Evolutionary conservation across 92 coral and sea anemone species (phyloP), one percentile per base, ranked within the genome.

Genomic region (Siderastrea radians): DNA sequence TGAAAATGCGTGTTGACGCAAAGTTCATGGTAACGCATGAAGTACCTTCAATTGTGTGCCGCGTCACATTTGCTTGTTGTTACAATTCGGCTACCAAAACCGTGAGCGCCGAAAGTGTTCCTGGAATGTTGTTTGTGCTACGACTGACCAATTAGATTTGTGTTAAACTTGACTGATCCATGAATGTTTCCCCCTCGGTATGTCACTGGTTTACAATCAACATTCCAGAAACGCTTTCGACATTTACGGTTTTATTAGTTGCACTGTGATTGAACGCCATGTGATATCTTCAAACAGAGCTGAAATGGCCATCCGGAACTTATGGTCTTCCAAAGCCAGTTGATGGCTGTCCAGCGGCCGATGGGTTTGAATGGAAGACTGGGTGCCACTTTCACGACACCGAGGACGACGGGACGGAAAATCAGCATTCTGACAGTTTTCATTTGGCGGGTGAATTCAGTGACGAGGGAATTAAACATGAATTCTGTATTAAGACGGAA

Each of bases 381-480:
- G 99, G 99, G 73, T 91, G 75, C 88, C 86, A 98, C 70, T 97
- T 97, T 92, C 98, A 97, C 88, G 99, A 97, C 92, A 97, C 99
- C 26, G 99, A 96, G 85, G 99, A 97, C 73, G 99, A 97, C 73
- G 96, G 98, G 52, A 94, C 98, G 63, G 99, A 97, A 83, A 97
- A 97, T 89, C 98, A 95, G 81, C 94, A 95, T 79, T 97, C 99
- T 16, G 93, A 94, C 74, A 87, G 93, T 59, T 94, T 90, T 75
- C 99, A 97, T 82, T 82, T 97, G 88, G 99, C 99, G 84, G 99
- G 98, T 65, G 89, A 93, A 86, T 94, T 97, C 86, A 96, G 96
- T 58, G 99, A 97, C 81, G 98, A 95, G 75, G 99, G 99, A 13
- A 93, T 97, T 50, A 90, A 90, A 14, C 98, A 94, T 70, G 99